Evolutionary conservation across 1,140 invertebrate genomes (phyloP), one percentile per base, ranked within the genome.

Genomic region (Dendroctonus ponderosae): DNA sequence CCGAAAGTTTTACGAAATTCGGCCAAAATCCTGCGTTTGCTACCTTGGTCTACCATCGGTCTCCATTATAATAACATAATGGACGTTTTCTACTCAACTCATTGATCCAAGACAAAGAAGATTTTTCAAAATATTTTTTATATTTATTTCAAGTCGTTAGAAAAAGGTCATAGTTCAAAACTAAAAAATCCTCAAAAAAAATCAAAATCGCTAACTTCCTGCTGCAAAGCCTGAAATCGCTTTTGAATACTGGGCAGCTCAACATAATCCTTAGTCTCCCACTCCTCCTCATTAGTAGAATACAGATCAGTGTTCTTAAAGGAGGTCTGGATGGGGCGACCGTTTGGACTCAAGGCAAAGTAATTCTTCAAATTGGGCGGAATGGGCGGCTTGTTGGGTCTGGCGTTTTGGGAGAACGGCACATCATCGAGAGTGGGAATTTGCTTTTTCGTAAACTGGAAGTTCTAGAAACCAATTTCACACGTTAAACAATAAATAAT

Each of bases 381-480:
- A 56, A 85, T 75, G 6, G 39, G 7, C 7, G 56, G 50, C 37
- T 62, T 62, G 7, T 79, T 74, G 6, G 81, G 81, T 7, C 77
- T 75, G 0, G 86, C 85, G 71, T 89, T 89, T 71, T 87, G 85
- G 0, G 83, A 75, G 5, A 88, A 80, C 0, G 80, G 79, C 5
- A 84, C 70, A 67, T 86, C 84, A 53, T 85, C 79, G 39, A 79
- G 77, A 15, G 79, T 72, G 0, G 48, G 9, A 37, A 80, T 66
- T 64, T 82, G 80, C 71, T 57, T 62, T 60, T 84, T 81, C n/a
- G 79, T 80, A 76, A 85, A 82, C 74, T 83, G 82, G 75, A 85
- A 85, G 71, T 82, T 82, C 84, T 85, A 63, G 73, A 74, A 79
- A 65, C 62, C 52, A 68, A 38, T 48, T 9, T 61, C 39, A 40